Conservation (phyloP, 2,113 vertebrate species). For the Atherinomorus stipes region DNA sequence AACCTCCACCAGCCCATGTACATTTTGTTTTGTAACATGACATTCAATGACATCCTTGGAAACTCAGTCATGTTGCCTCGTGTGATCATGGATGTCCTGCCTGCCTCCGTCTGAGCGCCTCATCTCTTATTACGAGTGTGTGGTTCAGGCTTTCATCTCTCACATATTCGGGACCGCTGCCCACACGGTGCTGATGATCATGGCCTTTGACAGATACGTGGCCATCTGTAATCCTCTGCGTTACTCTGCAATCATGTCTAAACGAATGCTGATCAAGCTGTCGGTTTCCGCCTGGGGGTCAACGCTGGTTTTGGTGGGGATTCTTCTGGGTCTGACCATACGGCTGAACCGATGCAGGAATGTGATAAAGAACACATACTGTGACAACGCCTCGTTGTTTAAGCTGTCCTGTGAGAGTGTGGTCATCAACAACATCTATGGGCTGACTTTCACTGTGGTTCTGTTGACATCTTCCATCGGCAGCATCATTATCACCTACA, state of each 20-base stretch:
- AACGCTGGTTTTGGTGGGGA: constrained; percentile 47
- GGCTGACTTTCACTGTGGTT: not conserved
- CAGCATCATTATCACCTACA: constrained; percentile 59
- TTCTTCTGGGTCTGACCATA: constrained; percentile 62
- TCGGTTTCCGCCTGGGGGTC: constrained; percentile 61
- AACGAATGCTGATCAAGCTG: constrained; percentile 31
- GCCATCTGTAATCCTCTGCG: too few species aligned
- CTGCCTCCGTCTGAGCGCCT: constrained; percentile 37
- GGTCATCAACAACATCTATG: constrained; percentile 64
- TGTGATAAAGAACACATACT: constrained; percentile 51
- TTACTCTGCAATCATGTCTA: too few species aligned
- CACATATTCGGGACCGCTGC: too few species aligned
- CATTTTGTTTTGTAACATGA: constrained; percentile 56
- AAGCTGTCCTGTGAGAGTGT: constrained; percentile 68
- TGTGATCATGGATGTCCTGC: constrained; percentile 57
- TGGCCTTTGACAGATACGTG: too few species aligned
- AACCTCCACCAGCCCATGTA: constrained; percentile 73
- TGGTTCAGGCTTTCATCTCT: too few species aligned
- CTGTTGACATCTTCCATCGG: constrained; percentile 58
- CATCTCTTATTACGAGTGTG: constrained; percentile 51
- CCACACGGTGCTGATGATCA: too few species aligned
- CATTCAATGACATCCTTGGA: constrained; percentile 61
- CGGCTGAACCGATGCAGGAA: constrained; percentile 63
- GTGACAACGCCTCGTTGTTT: constrained; percentile 66
- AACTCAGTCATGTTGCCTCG: constrained; percentile 47